phyloP scores from a whole-genome alignment of 2,888 invertebrate genomes.

The Galerucella calmariensis region DNA sequence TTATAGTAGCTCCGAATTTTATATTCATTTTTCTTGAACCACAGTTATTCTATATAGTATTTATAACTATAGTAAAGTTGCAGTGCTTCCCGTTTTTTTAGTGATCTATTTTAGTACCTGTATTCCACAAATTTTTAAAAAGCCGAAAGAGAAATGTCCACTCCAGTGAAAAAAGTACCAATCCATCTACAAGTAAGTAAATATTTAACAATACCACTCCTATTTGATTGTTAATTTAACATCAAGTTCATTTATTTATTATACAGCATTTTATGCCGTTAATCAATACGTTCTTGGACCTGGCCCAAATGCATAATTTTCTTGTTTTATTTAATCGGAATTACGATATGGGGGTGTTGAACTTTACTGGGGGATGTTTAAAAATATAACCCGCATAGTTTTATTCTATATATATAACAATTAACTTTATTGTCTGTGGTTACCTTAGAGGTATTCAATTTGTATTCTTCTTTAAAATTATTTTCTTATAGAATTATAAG shows the following conservation, averaged over 20 bases:
- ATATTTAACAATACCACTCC: slow-evolving; percentile 28
- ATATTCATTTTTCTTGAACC: neutral
- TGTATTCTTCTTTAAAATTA: neutral
- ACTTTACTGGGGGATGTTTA: neutral
- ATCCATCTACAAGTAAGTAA: slow-evolving; percentile 86
- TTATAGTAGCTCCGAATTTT: too few relatives aligned
- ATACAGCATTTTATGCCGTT: neutral
- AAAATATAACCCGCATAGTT: neutral
- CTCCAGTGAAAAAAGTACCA: slow-evolving; percentile 94
- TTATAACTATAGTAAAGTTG: slow-evolving; percentile 11
- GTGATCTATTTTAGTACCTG: slow-evolving; percentile 19
- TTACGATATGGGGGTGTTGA: neutral
- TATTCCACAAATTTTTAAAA: neutral
- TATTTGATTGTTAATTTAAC: slow-evolving; percentile 16
- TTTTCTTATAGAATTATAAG: neutral
- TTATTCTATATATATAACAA: neutral
- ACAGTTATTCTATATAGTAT: neutral
- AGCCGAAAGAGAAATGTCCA: slow-evolving; percentile 69
- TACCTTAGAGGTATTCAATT: neutral
- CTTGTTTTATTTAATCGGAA: neutral
- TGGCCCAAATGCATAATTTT: slow-evolving; percentile 14
- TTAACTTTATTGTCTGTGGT: neutral
- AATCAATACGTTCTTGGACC: slow-evolving; percentile 14
- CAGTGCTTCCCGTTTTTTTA: slow-evolving; percentile 25
- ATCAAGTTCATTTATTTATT: neutral